Evolutionary conservation across 2,797 vertebrate species (phyloP).

Genomic region (Protonibea diacanthus): DNA sequence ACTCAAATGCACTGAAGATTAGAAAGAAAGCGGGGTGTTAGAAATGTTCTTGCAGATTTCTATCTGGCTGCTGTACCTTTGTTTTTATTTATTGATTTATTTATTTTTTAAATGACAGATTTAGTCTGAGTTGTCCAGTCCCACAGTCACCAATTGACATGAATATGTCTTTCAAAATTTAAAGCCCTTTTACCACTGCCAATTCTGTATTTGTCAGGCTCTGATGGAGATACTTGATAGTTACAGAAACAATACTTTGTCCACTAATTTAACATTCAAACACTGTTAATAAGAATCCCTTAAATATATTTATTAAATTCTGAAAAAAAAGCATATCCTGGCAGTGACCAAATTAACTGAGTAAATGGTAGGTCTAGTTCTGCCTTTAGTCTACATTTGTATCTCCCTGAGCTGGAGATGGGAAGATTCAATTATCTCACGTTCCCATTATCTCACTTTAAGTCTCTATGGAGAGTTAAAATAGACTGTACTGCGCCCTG

Average conservation of each 20-base stretch:
- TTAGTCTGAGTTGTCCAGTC: background rate
- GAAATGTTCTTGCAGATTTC: conserved; percentile 49
- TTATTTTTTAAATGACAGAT: background rate
- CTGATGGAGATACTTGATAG: background rate
- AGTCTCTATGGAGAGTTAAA: conserved; percentile 81
- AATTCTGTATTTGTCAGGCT: background rate
- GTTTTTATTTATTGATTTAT: too few relatives aligned
- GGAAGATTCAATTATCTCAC: conserved; percentile 83
- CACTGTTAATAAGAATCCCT: too few relatives aligned
- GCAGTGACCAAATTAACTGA: conserved; percentile 54
- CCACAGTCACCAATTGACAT: background rate
- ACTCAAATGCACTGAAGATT: conserved; percentile 52
- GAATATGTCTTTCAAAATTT: background rate
- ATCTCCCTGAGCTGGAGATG: conserved; percentile 72
- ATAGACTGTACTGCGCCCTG: conserved; percentile 77
- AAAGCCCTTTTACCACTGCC: background rate
- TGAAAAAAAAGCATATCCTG: background rate
- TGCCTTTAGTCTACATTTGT: conserved; percentile 60
- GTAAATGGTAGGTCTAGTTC: conserved; percentile 55
- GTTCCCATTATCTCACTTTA: conserved; percentile 80
- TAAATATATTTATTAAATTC: too few relatives aligned
- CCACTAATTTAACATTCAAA: background rate
- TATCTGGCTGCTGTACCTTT: conserved; percentile 13
- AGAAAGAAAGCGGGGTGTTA: conserved; percentile 45
- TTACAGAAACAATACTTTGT: conserved; percentile 4